Base-by-base conservation (phyloP, 2,888 invertebrate genomes). In the Frankliniella fusca region DNA sequence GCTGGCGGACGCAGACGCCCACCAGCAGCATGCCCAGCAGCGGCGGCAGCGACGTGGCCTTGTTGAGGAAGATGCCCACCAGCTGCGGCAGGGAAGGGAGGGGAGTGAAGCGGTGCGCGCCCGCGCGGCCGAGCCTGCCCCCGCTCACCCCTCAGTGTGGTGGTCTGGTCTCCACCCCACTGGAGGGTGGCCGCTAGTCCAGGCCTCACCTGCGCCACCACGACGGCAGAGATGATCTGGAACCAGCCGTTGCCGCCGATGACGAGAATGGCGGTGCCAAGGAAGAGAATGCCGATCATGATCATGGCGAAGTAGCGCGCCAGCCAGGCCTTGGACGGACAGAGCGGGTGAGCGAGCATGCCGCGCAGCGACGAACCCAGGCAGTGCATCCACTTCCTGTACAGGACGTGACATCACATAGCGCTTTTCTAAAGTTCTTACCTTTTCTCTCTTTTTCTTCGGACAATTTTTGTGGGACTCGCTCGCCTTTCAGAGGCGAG, bases 1-100 rank as follows among this genome's bases (percentile, higher is more conserved):
- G 70, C 27, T 76, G 70, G 70, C 70, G 70, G 27, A n/a, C n/a
- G 23, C 23, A 27, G 11, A 76, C 23, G 23, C 70, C 70, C 11
- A 76, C 27, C 10, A 76, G 23, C 70, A 76, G 70, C 70, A 76
- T 76, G 70, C 70, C 70, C 23, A 76, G n/a, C 70, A 76, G 70
- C 70, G 70, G 70, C 27, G 70, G 70, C 70, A 76, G 70, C 11
- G 70, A 76, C 3, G 70, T 76, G 23, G 70, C 70, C 70, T 23
- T n/a, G 70, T 76, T 12, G 11, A 76, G n/a, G 23, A 76, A 12
- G 70, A 76, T 76, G 70, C 70, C 70, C 70, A 76, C 70, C 23
- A 76, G 10, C 70, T 76, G 70, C 70, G 27, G 23, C 7, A 76
- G 27, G 2, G 9, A 23, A 27, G 27, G 12, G 9, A 10, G 15